phyloP scores from a whole-genome alignment of 2,797 vertebrate species.

The Mico argentatus region DNA sequence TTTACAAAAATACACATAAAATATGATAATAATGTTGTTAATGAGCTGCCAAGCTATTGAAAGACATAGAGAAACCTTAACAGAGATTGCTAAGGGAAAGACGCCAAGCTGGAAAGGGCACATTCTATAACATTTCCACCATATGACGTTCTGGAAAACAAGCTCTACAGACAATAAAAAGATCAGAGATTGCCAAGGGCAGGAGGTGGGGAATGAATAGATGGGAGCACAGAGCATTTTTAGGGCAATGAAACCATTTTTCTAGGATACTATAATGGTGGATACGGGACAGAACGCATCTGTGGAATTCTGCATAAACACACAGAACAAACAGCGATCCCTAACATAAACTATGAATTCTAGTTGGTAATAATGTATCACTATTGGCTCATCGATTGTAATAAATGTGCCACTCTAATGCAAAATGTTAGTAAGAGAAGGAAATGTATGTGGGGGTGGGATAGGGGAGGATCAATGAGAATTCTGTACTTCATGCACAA shows the following conservation, averaged over 20 bases:
- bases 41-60: background rate
- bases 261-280: no score
- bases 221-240: background rate
- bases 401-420: background rate
- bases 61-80: background rate
- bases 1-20: background rate
- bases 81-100: background rate
- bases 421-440: no score
- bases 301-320: background rate
- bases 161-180: background rate
- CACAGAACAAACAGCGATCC: background rate
- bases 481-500: background rate
- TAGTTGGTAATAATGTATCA: background rate
- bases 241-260: no score
- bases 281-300: no score
- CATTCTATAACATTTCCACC: background rate
- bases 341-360: no score
- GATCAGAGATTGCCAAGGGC: background rate
- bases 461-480: accelerated
- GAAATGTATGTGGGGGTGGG: no score
- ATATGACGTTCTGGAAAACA: background rate
- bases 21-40: background rate
- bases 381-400: no score
- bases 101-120: background rate
- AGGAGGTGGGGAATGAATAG: accelerated